Base-by-base conservation (phyloP, 2,113 vertebrate species). In the Scomber colias region DNA sequence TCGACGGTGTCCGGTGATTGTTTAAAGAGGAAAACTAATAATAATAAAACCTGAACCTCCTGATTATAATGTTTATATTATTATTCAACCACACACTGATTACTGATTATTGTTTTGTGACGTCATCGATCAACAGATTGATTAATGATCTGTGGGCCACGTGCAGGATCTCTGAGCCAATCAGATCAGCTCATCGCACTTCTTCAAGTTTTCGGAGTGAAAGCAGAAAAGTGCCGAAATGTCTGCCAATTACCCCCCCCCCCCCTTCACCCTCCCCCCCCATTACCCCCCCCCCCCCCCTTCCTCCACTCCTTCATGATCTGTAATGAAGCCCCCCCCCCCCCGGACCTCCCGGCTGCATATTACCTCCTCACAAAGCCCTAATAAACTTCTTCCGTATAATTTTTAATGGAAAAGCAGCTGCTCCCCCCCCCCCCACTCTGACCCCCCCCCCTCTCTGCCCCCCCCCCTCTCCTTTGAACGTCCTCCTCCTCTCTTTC, bases 401-500 rank as follows among this genome's bases (percentile, higher is more conserved):
- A 78, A 92, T 90, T 93, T 92, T 93, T 92, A 92, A 94, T 94
- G 92, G 93, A 93, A 89, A 90, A 92, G 86, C 93, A 93, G 93
- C 93, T 93, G 93, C 92, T 93, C 6, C 21, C 21, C 21, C 21
- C 21, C 21, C 21, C 21, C 21, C 21, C 21, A 21, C 21, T 21
- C 21, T 21, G 35, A 35, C 35, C 35, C 35, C 31, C 35, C 35
- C 31, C 2, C 17, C 11, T 14, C 45, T 82, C 77, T 27, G 11
- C 3, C 1, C 21, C 15, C 45, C 59, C 50, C 0, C 35, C 55
- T 21, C 44, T 30, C 5, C 48, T 79, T 75, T 66, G 55, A 53
- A 56, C 57, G 9, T 63, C 88, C 94, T 93, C 87, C 88, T 50
- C 53, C 49, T 91, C 90, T 75, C 71, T 82, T 84, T 85, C 87